phyloP scores from a whole-genome alignment of 2,113 vertebrate species.

The Cinclus mexicanus region DNA sequence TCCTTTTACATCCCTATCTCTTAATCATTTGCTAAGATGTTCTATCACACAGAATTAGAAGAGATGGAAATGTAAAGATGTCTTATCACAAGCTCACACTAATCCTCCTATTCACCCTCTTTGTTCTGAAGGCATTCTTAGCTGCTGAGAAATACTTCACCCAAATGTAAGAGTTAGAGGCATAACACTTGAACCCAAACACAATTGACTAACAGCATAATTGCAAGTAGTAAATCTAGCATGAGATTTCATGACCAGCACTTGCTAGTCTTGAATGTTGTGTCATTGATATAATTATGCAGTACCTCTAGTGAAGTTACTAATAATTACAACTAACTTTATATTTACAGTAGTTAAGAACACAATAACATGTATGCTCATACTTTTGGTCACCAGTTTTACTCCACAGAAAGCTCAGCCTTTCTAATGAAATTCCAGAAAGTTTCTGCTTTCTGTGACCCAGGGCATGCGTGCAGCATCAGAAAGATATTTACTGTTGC shows the following conservation, averaged over 20 bases:
- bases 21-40: constrained; percentile 39
- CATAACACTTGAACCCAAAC: neutral
- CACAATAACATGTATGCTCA: neutral
- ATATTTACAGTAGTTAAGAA: neutral
- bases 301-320: neutral
- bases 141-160: neutral
- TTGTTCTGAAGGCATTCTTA: constrained; percentile 1
- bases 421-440: neutral
- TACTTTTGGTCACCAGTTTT: neutral
- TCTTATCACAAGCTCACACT: constrained; percentile 36
- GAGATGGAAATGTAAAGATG: constrained; percentile 27
- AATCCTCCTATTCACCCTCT: constrained; percentile 13
- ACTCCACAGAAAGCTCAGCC: neutral
- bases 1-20: constrained; percentile 5
- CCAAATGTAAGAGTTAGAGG: neutral
- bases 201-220: neutral
- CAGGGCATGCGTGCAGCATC: neutral
- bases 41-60: constrained; percentile 3
- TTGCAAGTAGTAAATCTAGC: neutral
- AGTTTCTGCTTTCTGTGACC: neutral
- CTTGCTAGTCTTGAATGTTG: neutral
- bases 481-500: neutral
- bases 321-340: neutral
- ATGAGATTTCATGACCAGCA: neutral
- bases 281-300: neutral